Percentiles rank a stretch among this genome's conserved stretches.
phyloP scores from a whole-genome alignment of 1,140 invertebrate species.

The Physella acuta region DNA sequence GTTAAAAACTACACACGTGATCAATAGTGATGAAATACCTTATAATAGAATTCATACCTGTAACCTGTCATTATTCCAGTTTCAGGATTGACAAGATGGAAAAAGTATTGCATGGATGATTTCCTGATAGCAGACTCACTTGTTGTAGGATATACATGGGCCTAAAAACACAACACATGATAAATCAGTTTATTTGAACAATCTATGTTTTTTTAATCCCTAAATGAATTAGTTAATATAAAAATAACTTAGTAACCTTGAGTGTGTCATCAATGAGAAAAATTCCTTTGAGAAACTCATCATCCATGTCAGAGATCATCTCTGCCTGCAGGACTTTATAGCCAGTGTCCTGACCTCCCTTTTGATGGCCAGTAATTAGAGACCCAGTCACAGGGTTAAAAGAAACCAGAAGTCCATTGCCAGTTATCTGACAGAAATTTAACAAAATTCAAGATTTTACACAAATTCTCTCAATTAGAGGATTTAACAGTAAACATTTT shows the following conservation, averaged over 20 bases:
- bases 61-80: slow-evolving; percentile 73
- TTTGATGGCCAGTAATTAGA: slow-evolving; percentile 34
- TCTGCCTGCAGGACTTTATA: slow-evolving; percentile 76
- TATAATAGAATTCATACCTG: slow-evolving; percentile 30
- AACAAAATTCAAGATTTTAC: no score
- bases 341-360: slow-evolving; percentile 62
- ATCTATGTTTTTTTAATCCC: neutral
- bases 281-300: slow-evolving; percentile 75
- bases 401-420: slow-evolving; percentile 74
- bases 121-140: slow-evolving; percentile 59
- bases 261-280: slow-evolving; percentile 76
- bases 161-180: slow-evolving; percentile 27
- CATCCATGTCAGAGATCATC: slow-evolving; percentile 68
- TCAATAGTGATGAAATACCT: no score
- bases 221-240: neutral
- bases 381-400: slow-evolving; percentile 85
- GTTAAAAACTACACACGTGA: no score
- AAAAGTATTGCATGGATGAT: slow-evolving; percentile 59
- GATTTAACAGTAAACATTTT: no score
- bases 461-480: no score
- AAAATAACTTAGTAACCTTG: slow-evolving; percentile 59
- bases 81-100: slow-evolving; percentile 72
- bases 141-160: slow-evolving; percentile 69
- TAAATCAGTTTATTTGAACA: neutral
- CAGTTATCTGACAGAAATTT: slow-evolving; percentile 70